Percentiles rank a stretch among this genome's conserved stretches.
Conservation (phyloP, 2,797 vertebrate species). For the Apogon hyalosoma region DNA sequence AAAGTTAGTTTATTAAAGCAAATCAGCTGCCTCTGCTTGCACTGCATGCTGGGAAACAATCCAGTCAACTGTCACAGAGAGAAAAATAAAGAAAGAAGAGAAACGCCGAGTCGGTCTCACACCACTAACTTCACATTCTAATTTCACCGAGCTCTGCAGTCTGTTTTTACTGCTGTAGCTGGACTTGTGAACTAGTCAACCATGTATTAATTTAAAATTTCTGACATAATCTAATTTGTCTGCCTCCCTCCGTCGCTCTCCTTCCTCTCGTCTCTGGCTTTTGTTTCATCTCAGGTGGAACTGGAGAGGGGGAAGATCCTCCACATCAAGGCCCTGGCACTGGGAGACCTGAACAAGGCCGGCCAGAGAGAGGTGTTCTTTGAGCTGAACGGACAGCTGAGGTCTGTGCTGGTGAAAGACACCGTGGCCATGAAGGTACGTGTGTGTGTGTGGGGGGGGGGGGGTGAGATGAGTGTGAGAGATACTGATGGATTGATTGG, state of each 20-base stretch:
- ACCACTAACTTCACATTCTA: constrained; percentile 30
- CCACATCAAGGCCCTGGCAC: constrained; percentile 94
- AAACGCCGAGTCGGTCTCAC: constrained; percentile 27
- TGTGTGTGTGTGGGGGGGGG: neutral
- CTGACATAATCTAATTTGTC: constrained; percentile 32
- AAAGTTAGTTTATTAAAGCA: too few relatives aligned
- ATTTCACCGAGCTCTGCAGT: constrained; percentile 26
- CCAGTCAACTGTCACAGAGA: neutral
- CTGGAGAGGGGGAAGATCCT: constrained; percentile 93
- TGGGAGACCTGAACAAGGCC: constrained; percentile 92
- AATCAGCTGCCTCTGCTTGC: too few relatives aligned
- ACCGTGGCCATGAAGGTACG: constrained; percentile 93
- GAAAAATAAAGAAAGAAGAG: constrained; percentile 19
- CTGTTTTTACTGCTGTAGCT: constrained; percentile 37
- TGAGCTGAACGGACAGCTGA: constrained; percentile 94
- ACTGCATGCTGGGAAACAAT: constrained; percentile 16
- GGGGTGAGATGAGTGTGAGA: neutral
- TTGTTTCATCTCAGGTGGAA: constrained; percentile 86
- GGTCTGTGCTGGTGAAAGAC: constrained; percentile 94
- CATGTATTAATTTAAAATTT: constrained; percentile 41
- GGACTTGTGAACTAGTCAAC: constrained; percentile 30
- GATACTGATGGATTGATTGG: neutral
- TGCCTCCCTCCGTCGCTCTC: constrained; percentile 1
- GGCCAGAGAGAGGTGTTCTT: constrained; percentile 98
- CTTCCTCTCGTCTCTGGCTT: neutral